A percentile compares a stretch with the other conserved stretches of the same genome.
Evolutionary conservation across 2,888 invertebrate species (phyloP).

Genomic region (Polyploca ridens): DNA sequence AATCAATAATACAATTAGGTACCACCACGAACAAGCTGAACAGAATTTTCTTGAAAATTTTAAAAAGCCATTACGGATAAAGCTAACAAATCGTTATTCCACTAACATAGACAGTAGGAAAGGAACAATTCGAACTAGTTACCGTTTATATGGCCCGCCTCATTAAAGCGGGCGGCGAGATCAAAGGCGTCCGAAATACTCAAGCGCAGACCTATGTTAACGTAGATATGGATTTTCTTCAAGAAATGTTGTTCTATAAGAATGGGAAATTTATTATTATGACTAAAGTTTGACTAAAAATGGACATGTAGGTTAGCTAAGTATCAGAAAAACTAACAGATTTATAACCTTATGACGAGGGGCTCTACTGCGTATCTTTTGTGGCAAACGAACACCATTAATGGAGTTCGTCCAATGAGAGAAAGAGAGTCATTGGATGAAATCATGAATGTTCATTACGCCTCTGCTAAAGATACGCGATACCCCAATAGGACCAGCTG

Average conservation of each 20-base stretch:
- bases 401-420: no score
- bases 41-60: constrained; percentile 24
- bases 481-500: no score
- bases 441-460: no score
- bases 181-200: constrained; percentile 86
- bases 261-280: constrained; percentile 33
- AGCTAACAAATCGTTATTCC: constrained; percentile 65
- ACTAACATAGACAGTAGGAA: constrained; percentile 56
- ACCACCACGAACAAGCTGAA: constrained; percentile 22
- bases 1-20: constrained; percentile 21
- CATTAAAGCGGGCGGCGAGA: constrained; percentile 85
- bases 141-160: constrained; percentile 73
- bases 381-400: no score
- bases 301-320: background rate
- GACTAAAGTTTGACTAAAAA: background rate
- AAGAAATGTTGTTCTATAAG: constrained; percentile 28
- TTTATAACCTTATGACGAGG: background rate
- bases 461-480: no score
- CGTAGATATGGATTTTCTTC: constrained; percentile 53
- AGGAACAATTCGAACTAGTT: constrained; percentile 77
- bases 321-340: background rate
- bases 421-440: no score
- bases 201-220: constrained; percentile 61
- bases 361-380: no score
- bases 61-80: constrained; percentile 49